Base-by-base conservation (phyloP, 2,113 vertebrate genomes). In the Atrichornis clamosus region DNA sequence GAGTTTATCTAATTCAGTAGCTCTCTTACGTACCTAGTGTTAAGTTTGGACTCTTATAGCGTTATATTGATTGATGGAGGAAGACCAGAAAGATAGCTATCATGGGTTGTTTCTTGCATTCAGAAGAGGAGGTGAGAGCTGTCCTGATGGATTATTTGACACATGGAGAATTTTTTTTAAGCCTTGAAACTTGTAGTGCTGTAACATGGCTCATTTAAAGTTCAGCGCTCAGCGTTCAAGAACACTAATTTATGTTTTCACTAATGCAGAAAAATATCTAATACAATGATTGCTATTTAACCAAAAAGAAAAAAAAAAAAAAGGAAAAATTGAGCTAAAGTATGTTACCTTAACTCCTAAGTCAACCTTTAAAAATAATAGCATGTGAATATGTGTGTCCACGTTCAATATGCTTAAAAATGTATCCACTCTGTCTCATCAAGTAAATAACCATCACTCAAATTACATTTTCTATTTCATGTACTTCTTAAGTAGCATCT, bases 1-100 rank as follows among this genome's bases (percentile, higher is more conserved):
- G 78, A 96, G 93, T 97, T 97, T 84, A 90, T 94, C 93, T 97
- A 96, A 97, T 95, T 96, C 91, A 95, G 87, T 94, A 87, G 92
- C 94, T 97, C 91, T 92, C 81, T 95, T 96, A 92, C 84, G 72
- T 95, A 97, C 96, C 92, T 95, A 93, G 84, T 90, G 95, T 78
- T 94, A 97, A 97, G 96, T 97, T 95, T 90, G 78, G 95, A 91
- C 94, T 85, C 68, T 96, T 97, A 89, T 27, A 95, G 69, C 87
- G 90, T 97, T 97, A 93, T 87, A 89, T 87, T 96, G 97, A 98
- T 97, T 95, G 92, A 96, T 96, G 72, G 78, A 89, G 63, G 59
- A 88, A 70, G 75, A 76, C 42, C 67, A 53, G 82, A 68, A 78
- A 92, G 46, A 83, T 19, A 81, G 73, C 35, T 81, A 41, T 64